Base-by-base conservation (phyloP, 2,113 vertebrate species). In the Onychorhynchus coronatus region DNA sequence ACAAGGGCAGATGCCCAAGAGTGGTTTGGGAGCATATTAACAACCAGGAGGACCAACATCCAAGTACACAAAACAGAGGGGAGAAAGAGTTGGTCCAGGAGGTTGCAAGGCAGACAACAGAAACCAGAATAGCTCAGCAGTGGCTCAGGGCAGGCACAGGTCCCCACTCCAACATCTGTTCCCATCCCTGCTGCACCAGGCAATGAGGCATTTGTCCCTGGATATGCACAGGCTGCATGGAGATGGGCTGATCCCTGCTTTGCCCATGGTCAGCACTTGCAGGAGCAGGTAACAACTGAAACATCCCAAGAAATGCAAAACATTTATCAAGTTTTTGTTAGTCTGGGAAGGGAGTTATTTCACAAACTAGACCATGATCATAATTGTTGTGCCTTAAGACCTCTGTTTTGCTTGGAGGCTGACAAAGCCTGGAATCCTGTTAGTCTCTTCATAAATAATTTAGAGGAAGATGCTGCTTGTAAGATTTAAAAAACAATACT, bases 331-430 rank as follows among this genome's bases (percentile, higher is more conserved):
- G 9, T 28, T 73, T 90, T 76, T 91, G 72, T 66, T 62, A 25
- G 14, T n/a, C 25, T 88, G 59, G 42, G 35, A 73, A 84, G 15
- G 3, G 11, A 10, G 5, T 35, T 85, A 27, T 85, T 85, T 83
- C 82, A 41, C 19, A 77, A 44, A 12, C 42, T 41, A 56, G 59
- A 65, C 39, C 23, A 8, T 24, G 33, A n/a, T 44, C 39, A 44
- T 41, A 55, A 70, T 16, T 77, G 75, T 67, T 80, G 67, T 8
- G 46, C 42, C 35, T 85, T 49, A 63, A 83, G 39, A 53, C 12
- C 35, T 88, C 58, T 77, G 33, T 86, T 94, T 89, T 59, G 21
- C 67, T 74, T 35, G 85, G 30, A 77, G 70, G 50, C 42, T 93
- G 55, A 50, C 11, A 42, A 73, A 89, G 22, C 66, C 78, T 66